A percentile compares a stretch with the other conserved stretches of the same genome.
phyloP scores from a whole-genome alignment of 2,113 vertebrate genomes.

The Climacteris rufus region DNA sequence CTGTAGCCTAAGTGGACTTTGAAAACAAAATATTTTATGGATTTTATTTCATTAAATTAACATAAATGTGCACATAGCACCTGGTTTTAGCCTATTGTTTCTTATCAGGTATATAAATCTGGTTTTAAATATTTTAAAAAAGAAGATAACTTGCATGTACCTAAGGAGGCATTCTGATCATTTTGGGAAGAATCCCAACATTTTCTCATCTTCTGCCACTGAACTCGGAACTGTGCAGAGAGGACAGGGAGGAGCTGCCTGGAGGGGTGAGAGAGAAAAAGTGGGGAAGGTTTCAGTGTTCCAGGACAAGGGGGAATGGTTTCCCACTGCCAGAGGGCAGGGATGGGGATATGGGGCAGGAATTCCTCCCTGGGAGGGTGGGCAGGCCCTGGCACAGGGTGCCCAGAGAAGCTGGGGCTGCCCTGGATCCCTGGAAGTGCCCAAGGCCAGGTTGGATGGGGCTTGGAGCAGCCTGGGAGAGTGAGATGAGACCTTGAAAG shows the following conservation, averaged over 20 bases:
- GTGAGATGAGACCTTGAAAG: neutral
- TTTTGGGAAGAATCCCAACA: neutral
- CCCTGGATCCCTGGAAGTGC: neutral
- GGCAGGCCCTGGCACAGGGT: neutral
- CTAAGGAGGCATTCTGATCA: neutral
- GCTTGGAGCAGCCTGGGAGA: neutral
- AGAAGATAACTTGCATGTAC: neutral
- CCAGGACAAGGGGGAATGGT: neutral
- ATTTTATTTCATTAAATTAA: neutral
- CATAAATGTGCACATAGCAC: accelerated
- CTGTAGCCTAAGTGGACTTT: neutral
- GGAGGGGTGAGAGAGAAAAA: neutral
- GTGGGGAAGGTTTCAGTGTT: neutral
- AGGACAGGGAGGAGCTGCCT: neutral
- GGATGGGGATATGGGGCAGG: neutral
- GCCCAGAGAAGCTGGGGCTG: neutral
- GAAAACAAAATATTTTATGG: neutral
- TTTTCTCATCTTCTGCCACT: neutral
- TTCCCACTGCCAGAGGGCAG: neutral
- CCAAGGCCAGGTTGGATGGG: neutral
- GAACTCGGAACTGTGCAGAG: neutral
- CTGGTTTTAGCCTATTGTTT: neutral
- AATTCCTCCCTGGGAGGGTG: neutral
- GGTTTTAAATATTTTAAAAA: neutral
- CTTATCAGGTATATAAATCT: neutral